Evolutionary conservation across 1,140 invertebrate species (phyloP).

Genomic region (Drosophila burlai): DNA sequence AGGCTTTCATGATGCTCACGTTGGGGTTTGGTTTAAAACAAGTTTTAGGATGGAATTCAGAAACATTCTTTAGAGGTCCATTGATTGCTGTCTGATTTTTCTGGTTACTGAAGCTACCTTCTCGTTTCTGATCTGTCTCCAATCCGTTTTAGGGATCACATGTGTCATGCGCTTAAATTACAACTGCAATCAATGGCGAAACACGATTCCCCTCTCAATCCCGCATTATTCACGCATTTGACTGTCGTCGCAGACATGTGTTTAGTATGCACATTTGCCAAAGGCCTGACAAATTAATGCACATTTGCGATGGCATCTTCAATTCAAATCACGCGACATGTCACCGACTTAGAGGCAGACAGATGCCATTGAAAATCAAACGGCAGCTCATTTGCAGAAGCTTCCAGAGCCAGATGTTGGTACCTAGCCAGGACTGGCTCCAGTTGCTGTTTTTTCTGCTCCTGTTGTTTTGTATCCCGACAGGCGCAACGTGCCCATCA

Average conservation of each 20-base stretch:
- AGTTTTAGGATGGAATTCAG: too few species aligned
- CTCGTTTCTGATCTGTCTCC: not conserved
- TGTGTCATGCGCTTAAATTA: constrained; percentile 7
- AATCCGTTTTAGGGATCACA: constrained; percentile 1
- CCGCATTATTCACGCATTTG: constrained; percentile 71
- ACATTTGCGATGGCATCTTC: constrained; percentile 72
- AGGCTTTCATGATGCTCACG: not conserved
- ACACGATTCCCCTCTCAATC: constrained; percentile 10
- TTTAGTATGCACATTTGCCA: constrained; percentile 56
- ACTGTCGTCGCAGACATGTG: constrained; percentile 57
- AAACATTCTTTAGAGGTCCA: too few species aligned
- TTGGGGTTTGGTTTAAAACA: not conserved
- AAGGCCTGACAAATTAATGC: constrained; percentile 75
- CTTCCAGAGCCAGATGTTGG: constrained; percentile 28
- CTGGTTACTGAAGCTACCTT: too few species aligned
- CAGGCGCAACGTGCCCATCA: constrained; percentile 19
- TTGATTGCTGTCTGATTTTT: not conserved
- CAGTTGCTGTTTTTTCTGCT: constrained; percentile 6
- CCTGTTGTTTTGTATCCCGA: not conserved
- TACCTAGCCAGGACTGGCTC: constrained; percentile 3
- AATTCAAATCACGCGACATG: constrained; percentile 79
- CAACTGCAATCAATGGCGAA: constrained; percentile 28
- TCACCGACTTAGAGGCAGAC: constrained; percentile 45
- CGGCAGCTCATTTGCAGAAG: constrained; percentile 67
- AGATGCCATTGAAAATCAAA: constrained; percentile 71